phyloP scores from a whole-genome alignment of 2,888 invertebrate species.

The Pollenia griseotomentosa region DNA sequence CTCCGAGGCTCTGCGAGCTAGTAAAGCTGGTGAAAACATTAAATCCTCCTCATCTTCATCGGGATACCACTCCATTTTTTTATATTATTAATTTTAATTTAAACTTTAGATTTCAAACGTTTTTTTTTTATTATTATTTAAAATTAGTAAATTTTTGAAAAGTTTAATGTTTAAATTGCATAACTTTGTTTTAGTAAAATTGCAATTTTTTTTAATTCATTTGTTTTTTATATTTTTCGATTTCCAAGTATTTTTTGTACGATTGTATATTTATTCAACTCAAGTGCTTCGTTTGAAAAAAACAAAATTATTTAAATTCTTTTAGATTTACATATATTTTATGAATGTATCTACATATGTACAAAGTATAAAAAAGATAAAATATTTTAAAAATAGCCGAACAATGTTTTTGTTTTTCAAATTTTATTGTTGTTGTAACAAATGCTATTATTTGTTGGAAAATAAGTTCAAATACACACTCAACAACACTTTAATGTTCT shows the following conservation, averaged over 20 bases:
- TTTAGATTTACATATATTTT: conserved; percentile 29
- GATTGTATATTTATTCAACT: background rate
- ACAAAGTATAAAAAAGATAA: conserved; percentile 1
- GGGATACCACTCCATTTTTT: conserved; percentile 89
- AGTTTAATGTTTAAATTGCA: background rate
- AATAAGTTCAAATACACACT: conserved; percentile 30
- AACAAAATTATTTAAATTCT: conserved; percentile 62
- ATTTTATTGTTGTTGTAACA: conserved; percentile 40
- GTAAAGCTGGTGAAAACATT: conserved; percentile 93
- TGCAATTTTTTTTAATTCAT: background rate
- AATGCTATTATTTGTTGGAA: conserved; percentile 36
- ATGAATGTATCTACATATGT: background rate
- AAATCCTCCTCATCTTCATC: conserved; percentile 94
- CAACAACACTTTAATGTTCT: conserved; percentile 59
- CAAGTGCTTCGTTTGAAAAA: conserved; percentile 56
- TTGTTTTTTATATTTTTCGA: conserved; percentile 29
- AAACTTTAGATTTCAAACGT: background rate
- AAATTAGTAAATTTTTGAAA: background rate
- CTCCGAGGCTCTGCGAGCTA: conserved; percentile 93
- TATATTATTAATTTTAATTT: background rate
- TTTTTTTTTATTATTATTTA: background rate
- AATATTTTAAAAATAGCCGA: conserved; percentile 64
- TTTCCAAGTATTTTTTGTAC: conserved; percentile 50
- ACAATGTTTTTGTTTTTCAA: conserved; percentile 19
- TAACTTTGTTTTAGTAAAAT: background rate